Base-by-base conservation (phyloP, 2,888 invertebrate genomes). In the Cactoblastis cactorum region DNA sequence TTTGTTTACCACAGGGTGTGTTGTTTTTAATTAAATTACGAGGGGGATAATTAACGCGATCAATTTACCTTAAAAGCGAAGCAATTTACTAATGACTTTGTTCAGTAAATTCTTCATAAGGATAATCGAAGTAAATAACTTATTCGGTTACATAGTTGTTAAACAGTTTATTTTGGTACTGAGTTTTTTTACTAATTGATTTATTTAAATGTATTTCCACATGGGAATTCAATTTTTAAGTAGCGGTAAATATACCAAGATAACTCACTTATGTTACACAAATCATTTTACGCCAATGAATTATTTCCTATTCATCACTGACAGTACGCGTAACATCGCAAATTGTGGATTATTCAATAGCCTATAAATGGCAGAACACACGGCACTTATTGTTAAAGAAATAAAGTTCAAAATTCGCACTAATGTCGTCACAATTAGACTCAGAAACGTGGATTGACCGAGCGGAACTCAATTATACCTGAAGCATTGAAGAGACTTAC, bases 311-410 rank as follows among this genome's bases (percentile, higher is more conserved):
- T 35, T 14, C 34, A 19, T 35, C 34, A 46, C 34, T 34, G 14
- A 18, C 28, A 24, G 14, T 28, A 28, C 24, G 22, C 33, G 18
- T 34, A 34, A 46, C 35, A 37, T 37, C 22, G 47, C 24, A 47
- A 47, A 48, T 38, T 48, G 47, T 17, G 14, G 46, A 48, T 48
- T 48, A 48, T 48, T 37, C 37, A 48, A 48, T 38, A 35, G 28
- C 6, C 14, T 6, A 19, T 46, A 35, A 35, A 46, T 2, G 14
- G 19, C 11, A 32, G 9, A 32, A 35, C 28, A n/a, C 37, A 48
- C 17, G n/a, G 17, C 37, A 37, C 37, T 47, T 48, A 48, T 48
- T 48, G 4, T 37, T 2, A 5, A 48, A 1, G 1, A 9, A 32
- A 41, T 49, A 49, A 34, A 41, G 49, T 41, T n/a, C 41, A 49